phyloP scores from a whole-genome alignment of 2,797 vertebrate species.

The Anolis apletophallus region DNA sequence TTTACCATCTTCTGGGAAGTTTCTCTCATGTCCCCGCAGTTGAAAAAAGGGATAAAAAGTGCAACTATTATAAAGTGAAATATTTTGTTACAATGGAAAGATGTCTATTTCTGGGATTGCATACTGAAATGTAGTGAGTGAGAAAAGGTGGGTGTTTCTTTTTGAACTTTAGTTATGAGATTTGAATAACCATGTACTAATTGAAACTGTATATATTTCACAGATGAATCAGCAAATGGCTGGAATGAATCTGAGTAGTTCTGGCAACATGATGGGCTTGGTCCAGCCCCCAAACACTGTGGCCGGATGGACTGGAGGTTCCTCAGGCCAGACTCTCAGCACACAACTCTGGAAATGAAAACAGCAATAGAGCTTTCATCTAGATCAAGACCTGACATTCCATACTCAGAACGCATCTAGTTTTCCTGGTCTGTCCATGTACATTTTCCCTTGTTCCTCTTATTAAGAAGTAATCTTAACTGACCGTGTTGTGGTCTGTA shows the following conservation, averaged over 20 bases:
- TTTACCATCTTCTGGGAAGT: too few species aligned
- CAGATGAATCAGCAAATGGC: conserved; percentile 97
- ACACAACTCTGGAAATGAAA: conserved; percentile 97
- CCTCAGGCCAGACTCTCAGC: conserved; percentile 96
- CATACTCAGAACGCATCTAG: conserved; percentile 76
- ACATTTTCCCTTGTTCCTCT: conserved; percentile 77
- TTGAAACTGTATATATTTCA: conserved; percentile 52
- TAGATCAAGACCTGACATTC: conserved; percentile 75
- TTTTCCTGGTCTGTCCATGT: conserved; percentile 78
- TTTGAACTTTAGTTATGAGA: fast-evolving
- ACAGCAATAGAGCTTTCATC: conserved; percentile 50
- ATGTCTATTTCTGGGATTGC: background rate
- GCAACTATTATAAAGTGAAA: too few species aligned
- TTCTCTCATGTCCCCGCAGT: too few species aligned
- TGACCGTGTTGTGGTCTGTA: conserved; percentile 86
- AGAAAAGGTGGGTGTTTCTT: background rate
- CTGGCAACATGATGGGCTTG: conserved; percentile 77
- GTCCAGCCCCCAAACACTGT: conserved; percentile 83
- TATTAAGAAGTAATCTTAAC: conserved; percentile 79
- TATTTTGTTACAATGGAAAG: background rate
- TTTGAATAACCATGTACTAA: conserved; percentile 28
- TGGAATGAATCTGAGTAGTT: conserved; percentile 84
- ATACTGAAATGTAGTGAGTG: too few species aligned
- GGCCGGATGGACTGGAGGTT: conserved; percentile 84
- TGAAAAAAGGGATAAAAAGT: too few species aligned